Conservation (phyloP, 2,888 invertebrate genomes). For the Tenthredo livida region DNA sequence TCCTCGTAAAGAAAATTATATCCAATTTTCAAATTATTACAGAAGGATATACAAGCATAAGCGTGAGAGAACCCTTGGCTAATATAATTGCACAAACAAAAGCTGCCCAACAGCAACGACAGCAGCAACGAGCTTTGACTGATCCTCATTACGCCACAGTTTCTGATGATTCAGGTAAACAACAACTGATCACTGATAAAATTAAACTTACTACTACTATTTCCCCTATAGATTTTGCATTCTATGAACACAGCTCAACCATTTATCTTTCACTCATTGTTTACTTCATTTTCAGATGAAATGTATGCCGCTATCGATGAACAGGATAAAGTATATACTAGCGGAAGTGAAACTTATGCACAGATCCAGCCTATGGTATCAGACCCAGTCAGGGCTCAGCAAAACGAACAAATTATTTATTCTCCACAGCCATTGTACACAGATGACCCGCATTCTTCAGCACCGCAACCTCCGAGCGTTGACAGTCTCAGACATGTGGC, state of each 20-base stretch:
- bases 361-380: conserved; percentile 85
- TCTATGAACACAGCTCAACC: not conserved
- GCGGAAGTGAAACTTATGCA: conserved; percentile 93
- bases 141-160: conserved; percentile 94
- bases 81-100: conserved; percentile 86
- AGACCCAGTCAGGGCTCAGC: conserved; percentile 76
- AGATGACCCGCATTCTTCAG: conserved; percentile 67
- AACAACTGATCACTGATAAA: not conserved
- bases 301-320: conserved; percentile 96
- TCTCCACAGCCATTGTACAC: conserved; percentile 73
- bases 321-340: conserved; percentile 83
- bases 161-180: conserved; percentile 92
- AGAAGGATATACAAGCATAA: conserved; percentile 96
- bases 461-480: conserved; percentile 82
- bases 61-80: conserved; percentile 92
- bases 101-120: conserved; percentile 75
- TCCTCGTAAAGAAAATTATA: too few relatives aligned
- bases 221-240: not conserved
- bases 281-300: conserved; percentile 83
- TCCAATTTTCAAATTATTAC: conserved; percentile 66
- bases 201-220: not conserved
- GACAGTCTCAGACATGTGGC: conserved; percentile 82
- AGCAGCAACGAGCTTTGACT: conserved; percentile 70
- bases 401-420: conserved; percentile 74
- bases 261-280: conserved; percentile 50